These are phyloP conservation scores for Mystacides longicornis DNA, from an alignment of 2,888 invertebrate species.

Conservation along the genomic window DNA sequence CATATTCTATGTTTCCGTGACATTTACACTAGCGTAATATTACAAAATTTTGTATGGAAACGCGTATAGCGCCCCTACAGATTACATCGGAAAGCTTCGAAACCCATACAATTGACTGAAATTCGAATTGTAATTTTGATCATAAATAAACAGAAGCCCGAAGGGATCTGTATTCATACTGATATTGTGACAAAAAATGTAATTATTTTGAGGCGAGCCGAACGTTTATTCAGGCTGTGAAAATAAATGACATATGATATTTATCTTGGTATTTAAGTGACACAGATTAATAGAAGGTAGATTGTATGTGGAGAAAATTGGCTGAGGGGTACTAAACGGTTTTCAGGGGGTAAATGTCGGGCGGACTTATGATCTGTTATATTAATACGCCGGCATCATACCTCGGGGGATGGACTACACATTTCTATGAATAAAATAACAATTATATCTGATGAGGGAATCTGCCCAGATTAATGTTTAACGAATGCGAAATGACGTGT, in stretches of 20 bases:
- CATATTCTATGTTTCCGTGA: too few relatives aligned
- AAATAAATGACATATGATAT: background rate
- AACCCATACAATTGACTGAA: too few relatives aligned
- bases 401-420: slow-evolving; percentile 5
- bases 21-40: too few relatives aligned
- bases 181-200: too few relatives aligned
- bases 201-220: too few relatives aligned
- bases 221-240: background rate
- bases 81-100: too few relatives aligned
- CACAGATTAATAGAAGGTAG: slow-evolving; percentile 24
- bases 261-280: background rate
- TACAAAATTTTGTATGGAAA: too few relatives aligned
- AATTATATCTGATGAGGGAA: slow-evolving; percentile 34
- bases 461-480: background rate
- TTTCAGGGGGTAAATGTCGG: background rate
- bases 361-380: background rate
- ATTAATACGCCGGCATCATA: too few relatives aligned
- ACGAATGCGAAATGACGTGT: background rate
- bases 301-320: slow-evolving; percentile 12
- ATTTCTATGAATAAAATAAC: slow-evolving; percentile 54
- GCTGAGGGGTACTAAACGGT: slow-evolving; percentile 17
- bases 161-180: too few relatives aligned
- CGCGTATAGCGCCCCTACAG: too few relatives aligned
- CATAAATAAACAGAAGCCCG: too few relatives aligned
- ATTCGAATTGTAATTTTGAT: too few relatives aligned